phyloP scores from a whole-genome alignment of 2,113 vertebrate genomes.

The Chaetops frenatus region DNA sequence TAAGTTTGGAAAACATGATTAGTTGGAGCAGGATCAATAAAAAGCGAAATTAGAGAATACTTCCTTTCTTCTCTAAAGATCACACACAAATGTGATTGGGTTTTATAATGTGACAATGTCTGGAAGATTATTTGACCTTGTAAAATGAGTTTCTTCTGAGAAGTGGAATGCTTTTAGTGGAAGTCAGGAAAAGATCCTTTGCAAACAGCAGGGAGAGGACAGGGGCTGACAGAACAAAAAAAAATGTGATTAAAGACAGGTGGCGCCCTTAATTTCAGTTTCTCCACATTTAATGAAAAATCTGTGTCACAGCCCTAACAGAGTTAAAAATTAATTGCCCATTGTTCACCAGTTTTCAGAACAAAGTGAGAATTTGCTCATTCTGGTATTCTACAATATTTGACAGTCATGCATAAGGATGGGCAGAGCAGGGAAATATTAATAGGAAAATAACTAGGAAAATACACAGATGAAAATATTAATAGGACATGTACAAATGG shows the following conservation, averaged over 20 bases:
- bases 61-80: slow-evolving; percentile 9
- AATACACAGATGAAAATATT: neutral
- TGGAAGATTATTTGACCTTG: neutral
- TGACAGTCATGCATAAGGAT: neutral
- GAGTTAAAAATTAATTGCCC: neutral
- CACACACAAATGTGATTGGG: neutral
- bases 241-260: neutral
- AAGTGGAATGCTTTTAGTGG: neutral
- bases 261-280: neutral
- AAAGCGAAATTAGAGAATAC: neutral
- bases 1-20: neutral
- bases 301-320: neutral
- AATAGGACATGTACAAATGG: neutral
- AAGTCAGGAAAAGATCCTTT: neutral
- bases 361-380: neutral
- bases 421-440: neutral
- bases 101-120: neutral
- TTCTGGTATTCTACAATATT: neutral
- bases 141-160: neutral
- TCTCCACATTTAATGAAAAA: neutral
- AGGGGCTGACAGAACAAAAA: neutral
- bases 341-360: neutral
- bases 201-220: neutral
- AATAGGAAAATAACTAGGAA: neutral
- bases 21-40: slow-evolving; percentile 15